These are phyloP conservation scores for Oxyteleia sp. DNA, from an alignment of 2,888 invertebrate genomes.

Conservation along the genomic window DNA sequence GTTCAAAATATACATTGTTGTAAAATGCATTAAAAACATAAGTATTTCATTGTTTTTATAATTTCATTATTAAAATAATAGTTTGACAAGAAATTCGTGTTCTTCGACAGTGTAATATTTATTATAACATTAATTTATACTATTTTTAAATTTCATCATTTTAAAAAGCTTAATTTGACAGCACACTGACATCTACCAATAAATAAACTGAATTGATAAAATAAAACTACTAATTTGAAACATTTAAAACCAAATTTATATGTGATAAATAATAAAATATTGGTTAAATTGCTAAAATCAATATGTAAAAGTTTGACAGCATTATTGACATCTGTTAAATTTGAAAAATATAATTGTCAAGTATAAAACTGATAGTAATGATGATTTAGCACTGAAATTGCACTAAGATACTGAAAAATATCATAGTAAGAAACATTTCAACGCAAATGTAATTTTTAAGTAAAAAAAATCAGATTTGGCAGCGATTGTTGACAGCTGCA, in stretches of 20 bases:
- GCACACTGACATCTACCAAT: conserved; percentile 1
- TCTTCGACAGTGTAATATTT: conserved; percentile 2
- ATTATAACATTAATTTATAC: conserved; percentile 4
- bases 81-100: conserved; percentile 6
- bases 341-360: neutral
- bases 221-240: neutral
- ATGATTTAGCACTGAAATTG: no score
- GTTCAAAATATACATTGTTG: conserved; percentile 1
- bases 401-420: neutral
- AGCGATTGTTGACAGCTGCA: conserved; percentile 2
- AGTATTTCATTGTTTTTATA: conserved; percentile 6
- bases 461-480: neutral
- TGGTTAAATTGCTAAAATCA: conserved; percentile 1
- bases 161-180: neutral
- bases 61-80: conserved; percentile 5
- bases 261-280: conserved; percentile 3
- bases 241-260: conserved; percentile 6
- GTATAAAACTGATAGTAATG: neutral
- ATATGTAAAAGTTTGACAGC: conserved; percentile 1
- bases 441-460: conserved; percentile 1
- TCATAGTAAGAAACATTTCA: conserved; percentile 1
- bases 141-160: conserved; percentile 6
- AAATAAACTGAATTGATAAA: neutral
- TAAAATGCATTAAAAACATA: neutral
- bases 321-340: neutral